Conservation (phyloP, 2,113 vertebrate genomes). For the Saccopteryx bilineata region DNA sequence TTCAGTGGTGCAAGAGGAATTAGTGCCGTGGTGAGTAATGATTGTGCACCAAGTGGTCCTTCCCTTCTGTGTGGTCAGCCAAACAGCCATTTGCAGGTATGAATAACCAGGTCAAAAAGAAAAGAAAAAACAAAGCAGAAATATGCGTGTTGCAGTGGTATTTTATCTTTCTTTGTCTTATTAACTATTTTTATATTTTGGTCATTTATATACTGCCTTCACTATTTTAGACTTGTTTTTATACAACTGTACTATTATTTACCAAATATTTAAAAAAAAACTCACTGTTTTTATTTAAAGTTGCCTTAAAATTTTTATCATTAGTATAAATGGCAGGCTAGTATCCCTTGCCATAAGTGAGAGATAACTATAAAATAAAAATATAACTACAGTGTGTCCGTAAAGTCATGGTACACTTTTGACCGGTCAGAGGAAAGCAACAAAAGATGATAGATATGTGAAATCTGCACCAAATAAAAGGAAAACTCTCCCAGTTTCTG, state of each 20-base stretch:
- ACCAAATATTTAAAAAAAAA: constrained; percentile 15
- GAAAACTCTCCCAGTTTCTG: too few species aligned
- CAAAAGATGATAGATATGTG: too few species aligned
- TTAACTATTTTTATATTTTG: not conserved
- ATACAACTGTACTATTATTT: not conserved
- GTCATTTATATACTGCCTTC: not conserved
- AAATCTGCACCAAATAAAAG: too few species aligned
- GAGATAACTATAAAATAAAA: not conserved
- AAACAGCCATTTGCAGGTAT: not conserved
- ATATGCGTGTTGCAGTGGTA: not conserved
- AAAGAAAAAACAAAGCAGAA: not conserved
- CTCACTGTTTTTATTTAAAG: not conserved
- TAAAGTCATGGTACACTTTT: too few species aligned
- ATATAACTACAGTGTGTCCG: not conserved
- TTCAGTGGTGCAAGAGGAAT: not conserved
- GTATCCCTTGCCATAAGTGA: not conserved
- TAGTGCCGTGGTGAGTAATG: not conserved
- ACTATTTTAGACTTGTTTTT: not conserved
- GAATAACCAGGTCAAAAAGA: not conserved
- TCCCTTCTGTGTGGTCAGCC: not conserved
- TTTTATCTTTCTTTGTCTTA: not conserved
- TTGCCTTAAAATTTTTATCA: constrained; percentile 15
- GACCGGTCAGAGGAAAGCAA: too few species aligned
- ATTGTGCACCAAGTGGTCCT: not conserved
- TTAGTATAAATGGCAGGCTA: not conserved